These are phyloP conservation scores for Onychomys torridus DNA, from an alignment of 2,797 vertebrate species.

Conservation along the genomic window DNA sequence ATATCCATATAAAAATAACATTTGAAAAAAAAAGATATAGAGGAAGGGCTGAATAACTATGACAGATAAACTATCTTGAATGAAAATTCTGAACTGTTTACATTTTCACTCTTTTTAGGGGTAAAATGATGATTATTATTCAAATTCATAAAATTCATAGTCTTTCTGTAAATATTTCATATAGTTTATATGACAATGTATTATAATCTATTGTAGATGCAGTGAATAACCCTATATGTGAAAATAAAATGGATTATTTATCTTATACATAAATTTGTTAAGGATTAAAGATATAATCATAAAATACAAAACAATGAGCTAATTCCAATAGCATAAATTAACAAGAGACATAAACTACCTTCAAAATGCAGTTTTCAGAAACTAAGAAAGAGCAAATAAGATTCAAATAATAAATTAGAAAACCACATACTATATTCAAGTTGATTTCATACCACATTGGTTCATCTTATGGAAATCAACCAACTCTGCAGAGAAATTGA, in stretches of 20 bases:
- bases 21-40: no score
- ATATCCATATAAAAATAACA: no score
- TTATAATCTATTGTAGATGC: neutral
- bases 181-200: neutral
- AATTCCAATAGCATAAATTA: neutral
- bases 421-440: neutral
- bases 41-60: neutral
- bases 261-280: neutral
- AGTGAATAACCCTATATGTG: neutral
- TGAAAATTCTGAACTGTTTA: neutral
- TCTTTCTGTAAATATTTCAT: neutral
- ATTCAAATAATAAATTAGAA: neutral
- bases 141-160: neutral
- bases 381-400: neutral
- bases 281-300: neutral
- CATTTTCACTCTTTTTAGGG: neutral
- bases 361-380: neutral
- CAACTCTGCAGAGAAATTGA: neutral
- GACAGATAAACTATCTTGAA: neutral
- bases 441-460: neutral
- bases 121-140: neutral
- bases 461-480: neutral
- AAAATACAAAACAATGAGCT: neutral
- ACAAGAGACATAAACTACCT: neutral
- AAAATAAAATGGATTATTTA: neutral